A percentile compares a stretch with the other conserved stretches of the same genome.
phyloP scores from a whole-genome alignment of 2,113 vertebrate genomes.

The Heliornis fulica region DNA sequence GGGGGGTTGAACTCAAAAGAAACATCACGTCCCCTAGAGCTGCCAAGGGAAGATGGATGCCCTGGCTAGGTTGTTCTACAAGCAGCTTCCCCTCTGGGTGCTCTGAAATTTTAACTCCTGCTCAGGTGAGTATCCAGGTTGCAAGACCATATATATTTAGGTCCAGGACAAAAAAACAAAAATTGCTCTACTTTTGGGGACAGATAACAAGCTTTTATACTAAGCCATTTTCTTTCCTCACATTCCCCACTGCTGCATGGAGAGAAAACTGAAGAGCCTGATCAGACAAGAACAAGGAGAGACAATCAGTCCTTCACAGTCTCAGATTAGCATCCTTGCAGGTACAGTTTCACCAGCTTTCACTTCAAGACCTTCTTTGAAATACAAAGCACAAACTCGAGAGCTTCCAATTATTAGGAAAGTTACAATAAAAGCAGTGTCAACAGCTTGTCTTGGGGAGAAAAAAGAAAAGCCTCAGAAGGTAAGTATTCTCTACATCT shows the following conservation, averaged over 20 bases:
- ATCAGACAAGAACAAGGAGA: not conserved
- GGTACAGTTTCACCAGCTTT: not conserved
- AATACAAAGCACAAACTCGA: not conserved
- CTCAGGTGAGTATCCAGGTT: not conserved
- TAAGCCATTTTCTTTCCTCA: not conserved
- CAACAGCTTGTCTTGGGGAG: not conserved
- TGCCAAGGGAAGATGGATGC: not conserved
- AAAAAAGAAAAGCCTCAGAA: not conserved
- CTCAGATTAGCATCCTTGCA: not conserved
- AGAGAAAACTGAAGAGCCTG: not conserved
- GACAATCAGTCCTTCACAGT: not conserved
- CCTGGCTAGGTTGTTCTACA: not conserved
- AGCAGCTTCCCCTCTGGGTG: fast-evolving
- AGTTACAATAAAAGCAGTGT: not conserved
- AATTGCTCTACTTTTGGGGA: not conserved
- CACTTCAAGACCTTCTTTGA: not conserved
- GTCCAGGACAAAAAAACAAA: not conserved
- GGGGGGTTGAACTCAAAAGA: not conserved
- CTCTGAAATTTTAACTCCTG: not conserved
- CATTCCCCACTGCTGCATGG: not conserved
- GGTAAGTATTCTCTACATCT: not conserved
- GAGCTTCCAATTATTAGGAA: not conserved
- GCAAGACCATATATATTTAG: not conserved
- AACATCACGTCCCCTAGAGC: fast-evolving
- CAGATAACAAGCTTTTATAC: not conserved